Base-by-base conservation (phyloP, 2,888 invertebrate species). In the Cordilura impudica region DNA sequence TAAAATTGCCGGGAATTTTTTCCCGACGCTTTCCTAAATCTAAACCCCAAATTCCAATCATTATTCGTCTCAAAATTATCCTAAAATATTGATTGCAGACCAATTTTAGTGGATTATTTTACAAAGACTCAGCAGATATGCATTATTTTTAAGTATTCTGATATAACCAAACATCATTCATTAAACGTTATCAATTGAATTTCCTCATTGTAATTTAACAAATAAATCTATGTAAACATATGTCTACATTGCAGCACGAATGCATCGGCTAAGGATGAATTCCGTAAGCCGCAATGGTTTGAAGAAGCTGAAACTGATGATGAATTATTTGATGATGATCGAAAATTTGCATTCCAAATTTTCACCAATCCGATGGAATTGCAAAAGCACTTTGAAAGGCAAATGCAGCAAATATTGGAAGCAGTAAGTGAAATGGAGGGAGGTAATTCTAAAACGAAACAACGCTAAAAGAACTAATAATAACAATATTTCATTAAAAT, bases 291-390 rank as follows among this genome's bases (percentile, higher is more conserved):
- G 4, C 88, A 88, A 69, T 90, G 90, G 90, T 89, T 88, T 69
- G 90, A 90, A 60, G 90, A 90, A 71, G 86, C 87, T 23, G 90
- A 90, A 82, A 89, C 89, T 4, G 90, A 90, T 58, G 90, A 90
- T 82, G 90, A 90, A 72, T 84, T 90, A 14, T 89, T 89, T 61
- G 89, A 89, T 26, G 87, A 88, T 70, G 88, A 89, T 83, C 86
- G 88, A 31, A 88, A 87, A 79, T 90, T 90, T 81, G 87, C 90
- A 8, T 92, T 93, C 83, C 90, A 91, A 82, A 88, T 93, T n/a
- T 92, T 92, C 78, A 91, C 91, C 19, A 91, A 92, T 87, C 93
- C 93, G 0, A 82, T 92, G 81, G 91, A 93, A 87, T 91, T 93
- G 87, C 92, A 92, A 77, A 90, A 90, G 77, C 92, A 91, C 82